A percentile compares a stretch with the other conserved stretches of the same genome.
Evolutionary conservation across 2,113 vertebrate species (phyloP).

Genomic region (Osmerus mordax): DNA sequence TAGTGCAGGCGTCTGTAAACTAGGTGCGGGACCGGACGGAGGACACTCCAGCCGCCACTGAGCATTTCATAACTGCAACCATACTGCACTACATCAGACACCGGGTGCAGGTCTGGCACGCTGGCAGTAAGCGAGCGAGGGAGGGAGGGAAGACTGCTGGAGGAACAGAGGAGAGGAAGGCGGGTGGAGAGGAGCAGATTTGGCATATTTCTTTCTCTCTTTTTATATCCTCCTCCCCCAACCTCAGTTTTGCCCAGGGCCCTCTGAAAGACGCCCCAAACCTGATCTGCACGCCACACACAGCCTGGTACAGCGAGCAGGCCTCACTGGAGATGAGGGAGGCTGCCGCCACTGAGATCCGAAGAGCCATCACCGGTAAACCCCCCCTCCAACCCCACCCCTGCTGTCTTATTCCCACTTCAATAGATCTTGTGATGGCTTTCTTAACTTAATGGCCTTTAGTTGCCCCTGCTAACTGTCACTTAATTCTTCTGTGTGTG

Average conservation of each 20-base stretch:
- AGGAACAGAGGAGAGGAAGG: background rate
- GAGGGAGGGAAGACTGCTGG: conserved; percentile 5
- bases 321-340: conserved; percentile 97
- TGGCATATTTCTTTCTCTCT: background rate
- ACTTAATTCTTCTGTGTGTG: background rate
- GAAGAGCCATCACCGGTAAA: conserved; percentile 92
- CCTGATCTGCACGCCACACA: conserved; percentile 96
- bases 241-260: conserved; percentile 87
- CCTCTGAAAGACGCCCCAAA: conserved; percentile 94
- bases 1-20: conserved; percentile 22
- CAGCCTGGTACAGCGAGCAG: conserved; percentile 98
- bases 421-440: conserved; percentile 31
- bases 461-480: conserved; percentile 6
- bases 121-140: background rate
- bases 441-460: conserved; percentile 56
- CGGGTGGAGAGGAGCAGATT: background rate
- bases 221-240: background rate
- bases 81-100: background rate
- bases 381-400: background rate
- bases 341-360: conserved; percentile 94
- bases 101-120: background rate
- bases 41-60: background rate
- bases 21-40: background rate
- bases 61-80: background rate
- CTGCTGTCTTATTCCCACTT: conserved; percentile 40